Base-by-base conservation (phyloP, 2,888 invertebrate species). In the Eurois occulta region DNA sequence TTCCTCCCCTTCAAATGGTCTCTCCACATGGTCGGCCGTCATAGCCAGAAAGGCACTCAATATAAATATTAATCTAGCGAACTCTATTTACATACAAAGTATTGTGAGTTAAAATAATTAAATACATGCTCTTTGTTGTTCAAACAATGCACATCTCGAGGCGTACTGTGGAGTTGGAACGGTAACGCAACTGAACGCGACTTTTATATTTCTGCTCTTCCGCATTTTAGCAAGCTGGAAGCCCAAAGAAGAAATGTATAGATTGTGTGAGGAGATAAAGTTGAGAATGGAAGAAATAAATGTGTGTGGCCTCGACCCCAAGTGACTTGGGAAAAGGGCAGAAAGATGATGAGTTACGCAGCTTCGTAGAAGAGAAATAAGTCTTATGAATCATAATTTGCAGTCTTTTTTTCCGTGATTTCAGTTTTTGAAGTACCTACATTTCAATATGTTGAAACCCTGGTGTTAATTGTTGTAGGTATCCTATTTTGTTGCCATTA, bases 61-160 rank as follows among this genome's bases (percentile, higher is more conserved):
- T 85, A 89, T 90, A 88, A 90, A 89, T 89, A 91, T 91, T 91
- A 87, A 92, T 89, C 83, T 77, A 83, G 84, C 83, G 72, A 76
- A 81, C 80, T 84, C 13, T 74, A 90, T 92, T 92, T 86, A 86
- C 91, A 92, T 91, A 91, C 91, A 91, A 91, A 91, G 91, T 91
- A 87, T 80, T 85, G 82, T 80, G 78, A 87, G 71, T 83, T 87
- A 85, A 87, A 89, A 89, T 90, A 88, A 90, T 90, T 88, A 90
- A 87, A 87, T 86, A 86, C 75, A 80, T 76, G 77, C 83, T 85
- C 85, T 92, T 88, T 89, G 90, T 88, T 86, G 73, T 75, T 80
- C 73, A 86, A 84, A 90, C 89, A 87, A 85, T 89, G 86, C 82
- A 86, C 76, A 89, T 88, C 88, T 89, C 68, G 43, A 64, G 60